These are phyloP conservation scores for Andricus grossulariae DNA, from an alignment of 1,140 invertebrate genomes.

Conservation along the genomic window DNA sequence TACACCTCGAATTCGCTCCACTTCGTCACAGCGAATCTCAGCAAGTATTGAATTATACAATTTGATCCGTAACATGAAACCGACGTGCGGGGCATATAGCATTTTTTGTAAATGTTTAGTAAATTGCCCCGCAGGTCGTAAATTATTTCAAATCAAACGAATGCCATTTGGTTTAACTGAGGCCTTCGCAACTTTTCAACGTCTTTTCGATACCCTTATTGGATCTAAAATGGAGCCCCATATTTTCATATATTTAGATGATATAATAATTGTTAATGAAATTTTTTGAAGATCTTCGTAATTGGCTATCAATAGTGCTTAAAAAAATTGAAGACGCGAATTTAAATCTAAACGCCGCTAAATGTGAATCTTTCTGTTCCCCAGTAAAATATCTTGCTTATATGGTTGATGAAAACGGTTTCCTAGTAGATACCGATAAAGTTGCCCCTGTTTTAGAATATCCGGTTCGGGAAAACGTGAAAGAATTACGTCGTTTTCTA, in stretches of 20 bases:
- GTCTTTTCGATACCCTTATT: background rate
- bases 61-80: too few relatives aligned
- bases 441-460: background rate
- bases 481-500: background rate
- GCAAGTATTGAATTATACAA: too few relatives aligned
- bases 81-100: too few relatives aligned
- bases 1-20: too few relatives aligned
- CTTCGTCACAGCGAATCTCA: too few relatives aligned
- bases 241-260: background rate
- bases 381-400: background rate
- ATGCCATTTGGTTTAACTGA: background rate
- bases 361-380: slow-evolving; percentile 4
- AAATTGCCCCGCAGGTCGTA: too few relatives aligned
- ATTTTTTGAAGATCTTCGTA: slow-evolving; percentile 5
- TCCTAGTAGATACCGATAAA: background rate
- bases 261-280: background rate
- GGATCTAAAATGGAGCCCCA: background rate
- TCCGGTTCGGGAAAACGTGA: background rate
- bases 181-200: background rate
- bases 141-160: slow-evolving; percentile 1
- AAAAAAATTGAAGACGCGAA: background rate
- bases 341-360: background rate
- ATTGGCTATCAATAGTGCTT: background rate
- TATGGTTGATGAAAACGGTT: background rate
- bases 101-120: too few relatives aligned